Base-by-base conservation (phyloP, 1,140 invertebrate genomes). In the Bilobella aurantiaca region DNA sequence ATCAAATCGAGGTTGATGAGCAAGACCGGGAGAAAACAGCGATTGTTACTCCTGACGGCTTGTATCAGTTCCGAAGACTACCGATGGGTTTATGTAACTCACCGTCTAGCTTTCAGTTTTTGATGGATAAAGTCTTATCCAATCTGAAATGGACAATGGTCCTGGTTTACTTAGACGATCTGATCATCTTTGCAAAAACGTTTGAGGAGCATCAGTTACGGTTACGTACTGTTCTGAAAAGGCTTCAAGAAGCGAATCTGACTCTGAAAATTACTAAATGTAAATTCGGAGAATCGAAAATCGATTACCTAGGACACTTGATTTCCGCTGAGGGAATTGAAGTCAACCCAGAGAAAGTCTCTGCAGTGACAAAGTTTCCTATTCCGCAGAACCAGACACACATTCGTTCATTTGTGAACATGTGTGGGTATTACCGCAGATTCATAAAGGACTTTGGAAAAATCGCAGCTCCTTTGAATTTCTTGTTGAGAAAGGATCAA, bases 101-200 rank as follows among this genome's bases (percentile, higher is more conserved):
- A 0, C 76, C 79, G 1, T 69, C 76, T 18, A 74, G 76, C 3
- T 81, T 81, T 67, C 76, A 80, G 65, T 64, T 74, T 58, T 71
- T 75, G 3, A 77, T 81, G 18, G 75, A 75, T 42, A 65, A 64
- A 12, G 68, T 78, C 8, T 71, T 78, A 8, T 42, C 67, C 3
- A 66, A 66, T 14, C n/a, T 74, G 5, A 70, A 73, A 46, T 73
- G 73, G 67, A 69, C 29, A 0, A 64, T 30, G 59, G 75, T 59
- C 25, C 53, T 72, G 27, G 70, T 32, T n/a, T 74, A 67, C 69
- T 64, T 74, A 56, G 77, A 80, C 65, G 78, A 76, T 62, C 66
- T 73, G 34, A 68, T 73, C 62, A 63, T 75, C 12, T 70, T 63
- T 34, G 65, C 63, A 14, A 32, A 27, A 32, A 61, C 30, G 32